Evolutionary conservation across 1,140 invertebrate species (phyloP).

Genomic region (Drosophila ercepeae): DNA sequence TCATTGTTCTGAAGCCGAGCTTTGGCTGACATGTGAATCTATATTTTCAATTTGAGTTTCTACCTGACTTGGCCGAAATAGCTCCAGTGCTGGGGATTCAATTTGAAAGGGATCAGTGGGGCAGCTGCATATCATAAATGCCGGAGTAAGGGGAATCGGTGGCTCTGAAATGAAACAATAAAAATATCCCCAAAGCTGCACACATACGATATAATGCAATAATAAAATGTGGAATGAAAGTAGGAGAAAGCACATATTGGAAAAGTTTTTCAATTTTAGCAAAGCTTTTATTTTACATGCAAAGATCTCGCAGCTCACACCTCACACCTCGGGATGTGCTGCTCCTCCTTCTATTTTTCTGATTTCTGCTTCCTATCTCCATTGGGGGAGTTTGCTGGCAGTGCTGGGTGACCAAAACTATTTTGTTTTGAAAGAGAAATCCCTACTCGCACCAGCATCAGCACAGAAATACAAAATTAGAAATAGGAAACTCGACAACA

Average conservation of each 20-base stretch:
- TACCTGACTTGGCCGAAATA: constrained; percentile 32
- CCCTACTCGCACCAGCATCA: constrained; percentile 35
- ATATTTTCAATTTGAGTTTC: constrained; percentile 31
- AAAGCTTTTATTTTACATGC: constrained; percentile 76
- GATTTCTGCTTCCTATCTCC: constrained; percentile 12
- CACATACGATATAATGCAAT: constrained; percentile 42
- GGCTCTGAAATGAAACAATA: constrained; percentile 70
- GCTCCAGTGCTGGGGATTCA: not conserved
- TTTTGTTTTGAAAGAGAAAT: constrained; percentile 63
- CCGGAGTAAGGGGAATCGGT: constrained; percentile 15
- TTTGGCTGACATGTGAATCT: constrained; percentile 16
- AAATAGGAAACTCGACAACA: constrained; percentile 63
- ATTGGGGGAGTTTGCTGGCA: constrained; percentile 46
- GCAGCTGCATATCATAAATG: constrained; percentile 52
- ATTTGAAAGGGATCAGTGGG: constrained; percentile 39
- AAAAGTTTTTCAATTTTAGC: constrained; percentile 80
- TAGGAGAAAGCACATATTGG: constrained; percentile 71
- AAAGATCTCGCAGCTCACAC: constrained; percentile 73
- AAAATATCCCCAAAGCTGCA: constrained; percentile 50
- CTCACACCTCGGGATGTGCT: constrained; percentile 31
- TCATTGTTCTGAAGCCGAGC: not conserved
- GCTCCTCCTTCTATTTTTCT: not conserved
- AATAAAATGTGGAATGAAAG: constrained; percentile 45
- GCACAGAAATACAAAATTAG: constrained; percentile 61
- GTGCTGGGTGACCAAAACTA: constrained; percentile 51